A percentile compares a stretch with the other conserved stretches of the same genome.
Conservation (phyloP, 2,888 invertebrate genomes). For the Apodemia duryi region DNA sequence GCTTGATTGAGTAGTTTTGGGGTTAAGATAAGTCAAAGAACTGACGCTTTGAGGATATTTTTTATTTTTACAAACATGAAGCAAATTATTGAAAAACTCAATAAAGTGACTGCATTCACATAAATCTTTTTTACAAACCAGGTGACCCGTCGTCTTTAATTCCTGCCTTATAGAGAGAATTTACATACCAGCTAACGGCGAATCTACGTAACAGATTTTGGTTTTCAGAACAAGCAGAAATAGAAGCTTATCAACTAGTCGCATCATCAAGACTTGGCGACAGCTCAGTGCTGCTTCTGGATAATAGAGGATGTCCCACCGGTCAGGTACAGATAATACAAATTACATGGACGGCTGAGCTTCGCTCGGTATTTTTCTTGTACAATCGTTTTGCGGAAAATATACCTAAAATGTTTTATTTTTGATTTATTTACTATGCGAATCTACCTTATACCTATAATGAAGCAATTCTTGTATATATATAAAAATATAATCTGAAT, state of each 20-base stretch:
- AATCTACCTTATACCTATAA: too few species aligned
- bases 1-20: neutral
- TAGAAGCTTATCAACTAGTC: conserved; percentile 87
- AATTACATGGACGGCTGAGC: too few species aligned
- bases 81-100: too few species aligned
- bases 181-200: neutral
- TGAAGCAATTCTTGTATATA: too few species aligned
- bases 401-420: too few species aligned
- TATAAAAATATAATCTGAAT: too few species aligned
- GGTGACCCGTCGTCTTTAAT: neutral
- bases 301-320: conserved; percentile 89
- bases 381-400: too few species aligned
- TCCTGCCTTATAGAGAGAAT: neutral
- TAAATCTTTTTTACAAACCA: too few species aligned
- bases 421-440: too few species aligned
- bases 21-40: neutral
- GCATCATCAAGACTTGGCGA: conserved; percentile 88
- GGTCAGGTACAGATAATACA: conserved; percentile 67
- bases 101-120: too few species aligned
- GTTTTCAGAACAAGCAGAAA: conserved; percentile 69
- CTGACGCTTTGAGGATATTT: neutral
- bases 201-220: conserved; percentile 12
- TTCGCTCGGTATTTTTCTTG: neutral
- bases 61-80: neutral
- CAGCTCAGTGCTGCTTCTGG: conserved; percentile 86